Evolutionary conservation across 2,113 vertebrate genomes (phyloP).

Genomic region (Erythrocercus mccallii): DNA sequence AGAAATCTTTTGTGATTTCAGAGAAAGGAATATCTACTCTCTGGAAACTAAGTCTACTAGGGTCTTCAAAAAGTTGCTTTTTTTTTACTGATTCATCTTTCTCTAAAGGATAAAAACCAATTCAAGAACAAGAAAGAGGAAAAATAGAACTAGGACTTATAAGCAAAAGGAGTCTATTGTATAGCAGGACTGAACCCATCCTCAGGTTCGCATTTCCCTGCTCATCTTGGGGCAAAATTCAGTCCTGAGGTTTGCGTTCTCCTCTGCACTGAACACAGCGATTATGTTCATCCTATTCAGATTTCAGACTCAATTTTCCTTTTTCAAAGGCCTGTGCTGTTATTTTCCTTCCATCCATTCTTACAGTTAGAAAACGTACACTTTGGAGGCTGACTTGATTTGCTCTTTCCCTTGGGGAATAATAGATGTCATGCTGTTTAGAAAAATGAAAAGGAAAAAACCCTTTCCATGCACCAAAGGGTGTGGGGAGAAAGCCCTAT

Average conservation of each 20-base stretch:
- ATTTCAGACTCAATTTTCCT: slow-evolving; percentile 4
- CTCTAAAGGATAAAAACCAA: background rate
- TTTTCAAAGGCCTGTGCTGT: background rate
- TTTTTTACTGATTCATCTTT: background rate
- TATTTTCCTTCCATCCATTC: slow-evolving; percentile 5
- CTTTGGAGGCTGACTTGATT: background rate
- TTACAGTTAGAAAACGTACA: background rate
- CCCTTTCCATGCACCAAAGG: background rate
- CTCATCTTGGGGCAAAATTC: background rate
- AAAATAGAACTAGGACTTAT: background rate
- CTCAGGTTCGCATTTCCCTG: background rate
- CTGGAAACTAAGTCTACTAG: background rate
- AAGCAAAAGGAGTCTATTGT: background rate
- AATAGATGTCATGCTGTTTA: background rate
- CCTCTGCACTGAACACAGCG: background rate
- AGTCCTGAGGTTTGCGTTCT: background rate
- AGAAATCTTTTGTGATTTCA: background rate
- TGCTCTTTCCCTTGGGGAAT: background rate
- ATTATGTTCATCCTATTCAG: slow-evolving; percentile 25
- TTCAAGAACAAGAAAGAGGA: background rate
- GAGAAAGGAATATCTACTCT: background rate
- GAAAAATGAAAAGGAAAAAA: slow-evolving; percentile 2
- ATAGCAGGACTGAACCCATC: background rate
- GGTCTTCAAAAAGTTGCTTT: background rate
- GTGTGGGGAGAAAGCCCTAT: background rate